Evolutionary conservation across 2,113 vertebrate species (phyloP), one percentile per base, ranked within the genome.

Genomic region (Catagonus wagneri): DNA sequence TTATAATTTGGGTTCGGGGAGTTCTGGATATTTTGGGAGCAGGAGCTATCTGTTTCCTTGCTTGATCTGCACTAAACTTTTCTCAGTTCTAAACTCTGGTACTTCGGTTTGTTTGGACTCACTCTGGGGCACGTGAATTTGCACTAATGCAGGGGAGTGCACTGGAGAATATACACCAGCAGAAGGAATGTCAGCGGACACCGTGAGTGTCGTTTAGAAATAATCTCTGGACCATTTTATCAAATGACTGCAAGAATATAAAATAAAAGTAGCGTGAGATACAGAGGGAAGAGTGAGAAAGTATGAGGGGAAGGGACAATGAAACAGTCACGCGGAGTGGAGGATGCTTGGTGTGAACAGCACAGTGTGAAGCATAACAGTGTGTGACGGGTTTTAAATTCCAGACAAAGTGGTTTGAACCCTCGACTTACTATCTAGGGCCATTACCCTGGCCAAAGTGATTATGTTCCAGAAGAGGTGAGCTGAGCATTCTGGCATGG

Each of bases 301-400:
- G 8, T n/a, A 23, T 32, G 16, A 52, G 19, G 13, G 4, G 9
- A 17, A 52, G 9, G 12, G 52, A 34, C 29, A 32, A 75, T 6
- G 32, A n/a, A 11, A 34, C 78, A 23, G 6, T 76, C 23, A 52
- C 0, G 0, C 9, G 34, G 13, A 52, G 4, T 19, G 1, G 3
- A 39, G n/a, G 27, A 29, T 54, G 83, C 66, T n/a, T 44, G 6
- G 2, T 32, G 13, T 8, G 15, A 66, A 13, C 6, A 44, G 9
- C 23, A 50, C 25, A 20, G 7, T 7, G 13, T 9, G 15, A 79
- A 65, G 0, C 16, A 63, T 29, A 93, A 75, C 36, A 39, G 22
- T 81, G 10, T 36, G 16, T 7, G 22, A 72, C 63, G 19, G 5
- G 1, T 3, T 89, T 91, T 63, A 1, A 2, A 68, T 78, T 69